Evolutionary conservation across 2,797 vertebrate genomes (phyloP).

Genomic region (Pseudochaenichthys georgianus): DNA sequence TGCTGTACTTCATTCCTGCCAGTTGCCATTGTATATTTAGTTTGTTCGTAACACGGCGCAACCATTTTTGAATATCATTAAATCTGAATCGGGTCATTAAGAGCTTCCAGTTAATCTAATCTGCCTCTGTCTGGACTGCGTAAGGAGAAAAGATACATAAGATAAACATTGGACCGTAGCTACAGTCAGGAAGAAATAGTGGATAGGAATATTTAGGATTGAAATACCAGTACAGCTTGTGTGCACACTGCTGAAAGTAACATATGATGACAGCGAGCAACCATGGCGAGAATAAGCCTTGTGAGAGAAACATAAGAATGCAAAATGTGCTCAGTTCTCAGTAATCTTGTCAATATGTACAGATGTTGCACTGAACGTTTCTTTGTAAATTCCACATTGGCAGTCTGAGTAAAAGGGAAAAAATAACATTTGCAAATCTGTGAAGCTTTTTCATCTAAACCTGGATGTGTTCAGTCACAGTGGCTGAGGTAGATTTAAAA

Average conservation of each 20-base stretch:
- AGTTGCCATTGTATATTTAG: not conserved
- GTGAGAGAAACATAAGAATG: slow-evolving; percentile 8
- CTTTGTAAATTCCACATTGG: slow-evolving; percentile 43
- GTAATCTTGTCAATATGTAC: slow-evolving; percentile 25
- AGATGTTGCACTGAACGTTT: not conserved
- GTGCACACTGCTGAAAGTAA: slow-evolving; percentile 7
- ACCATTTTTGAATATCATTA: not conserved
- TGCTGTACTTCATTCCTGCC: not conserved
- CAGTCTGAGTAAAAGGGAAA: slow-evolving; percentile 17
- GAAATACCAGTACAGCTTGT: slow-evolving; percentile 18
- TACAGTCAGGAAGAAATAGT: not conserved
- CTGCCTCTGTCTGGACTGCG: not conserved
- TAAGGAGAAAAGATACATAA: not conserved
- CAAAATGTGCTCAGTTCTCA: slow-evolving; percentile 24
- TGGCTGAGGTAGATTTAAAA: slow-evolving; percentile 37
- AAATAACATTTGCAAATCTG: slow-evolving; percentile 21
- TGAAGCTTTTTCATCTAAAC: slow-evolving; percentile 61
- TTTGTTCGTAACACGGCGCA: not conserved
- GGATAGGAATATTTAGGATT: slow-evolving; percentile 5
- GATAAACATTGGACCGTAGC: not conserved
- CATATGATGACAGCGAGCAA: slow-evolving; percentile 15
- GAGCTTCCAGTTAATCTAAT: not conserved
- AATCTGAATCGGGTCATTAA: not conserved
- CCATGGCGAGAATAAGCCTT: not conserved
- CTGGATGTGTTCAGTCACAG: slow-evolving; percentile 50